Evolutionary conservation across 2,113 vertebrate species (phyloP).

Genomic region (Phrynosoma blainvillii): DNA sequence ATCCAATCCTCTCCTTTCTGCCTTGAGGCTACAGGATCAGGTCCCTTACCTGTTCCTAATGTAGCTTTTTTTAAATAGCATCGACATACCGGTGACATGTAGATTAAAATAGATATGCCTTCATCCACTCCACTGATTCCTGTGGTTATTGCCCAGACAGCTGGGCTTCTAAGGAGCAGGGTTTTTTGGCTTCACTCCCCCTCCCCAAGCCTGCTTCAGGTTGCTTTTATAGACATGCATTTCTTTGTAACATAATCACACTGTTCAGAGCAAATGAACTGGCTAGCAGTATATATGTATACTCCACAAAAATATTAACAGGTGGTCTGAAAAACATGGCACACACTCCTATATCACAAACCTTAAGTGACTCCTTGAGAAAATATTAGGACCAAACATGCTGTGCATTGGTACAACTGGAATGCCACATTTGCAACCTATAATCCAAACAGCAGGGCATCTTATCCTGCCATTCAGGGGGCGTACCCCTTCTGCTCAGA

Average conservation of each 20-base stretch:
- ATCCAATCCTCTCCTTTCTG: background rate
- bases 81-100: too few species aligned
- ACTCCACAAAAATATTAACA: background rate
- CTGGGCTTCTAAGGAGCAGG: too few species aligned
- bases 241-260: background rate
- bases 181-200: too few species aligned
- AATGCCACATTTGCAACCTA: too few species aligned
- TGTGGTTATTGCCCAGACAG: too few species aligned
- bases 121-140: too few species aligned
- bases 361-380: background rate
- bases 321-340: background rate
- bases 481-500: too few species aligned
- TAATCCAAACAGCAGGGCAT: too few species aligned
- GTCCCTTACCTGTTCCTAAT: background rate
- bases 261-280: background rate
- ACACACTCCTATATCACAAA: background rate
- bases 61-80: too few species aligned
- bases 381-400: background rate
- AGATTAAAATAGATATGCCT: too few species aligned
- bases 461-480: too few species aligned
- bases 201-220: background rate
- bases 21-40: too few species aligned
- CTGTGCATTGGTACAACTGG: background rate
- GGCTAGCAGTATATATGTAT: background rate
- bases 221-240: background rate